phyloP scores from a whole-genome alignment of 2,797 vertebrate genomes.

The Sphenodon punctatus region DNA sequence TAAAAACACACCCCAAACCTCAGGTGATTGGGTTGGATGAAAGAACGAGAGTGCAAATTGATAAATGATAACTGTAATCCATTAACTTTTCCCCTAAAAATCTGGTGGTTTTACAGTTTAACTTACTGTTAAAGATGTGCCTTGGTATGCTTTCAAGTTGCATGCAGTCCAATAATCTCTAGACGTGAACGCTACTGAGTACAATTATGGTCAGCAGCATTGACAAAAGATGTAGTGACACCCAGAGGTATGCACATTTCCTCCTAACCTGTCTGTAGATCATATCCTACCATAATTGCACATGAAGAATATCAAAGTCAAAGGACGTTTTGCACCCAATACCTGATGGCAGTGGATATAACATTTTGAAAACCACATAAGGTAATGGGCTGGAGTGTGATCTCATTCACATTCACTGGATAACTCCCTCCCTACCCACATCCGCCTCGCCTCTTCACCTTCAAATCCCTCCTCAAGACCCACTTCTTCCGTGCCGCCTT shows the following conservation, averaged over 20 bases:
- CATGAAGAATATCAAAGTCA: neutral
- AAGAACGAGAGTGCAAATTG: neutral
- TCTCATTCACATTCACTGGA: constrained; percentile 7
- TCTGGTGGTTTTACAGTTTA: neutral
- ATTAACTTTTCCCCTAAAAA: neutral
- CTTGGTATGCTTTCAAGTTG: neutral
- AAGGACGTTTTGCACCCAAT: constrained; percentile 47
- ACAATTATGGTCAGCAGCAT: neutral
- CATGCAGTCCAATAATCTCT: neutral
- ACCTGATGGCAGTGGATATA: neutral
- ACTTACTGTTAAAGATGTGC: too few species aligned
- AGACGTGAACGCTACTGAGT: neutral
- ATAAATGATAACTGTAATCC: neutral
- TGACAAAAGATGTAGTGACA: neutral
- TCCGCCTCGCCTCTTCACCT: too few species aligned
- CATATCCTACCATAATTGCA: constrained; percentile 42
- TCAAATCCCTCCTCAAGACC: too few species aligned
- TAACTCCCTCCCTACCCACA: too few species aligned
- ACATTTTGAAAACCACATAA: constrained; percentile 55
- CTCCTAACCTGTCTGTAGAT: constrained; percentile 9
- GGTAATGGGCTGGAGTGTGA: constrained; percentile 54
- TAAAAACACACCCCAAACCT: constrained; percentile 13
- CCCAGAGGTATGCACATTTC: neutral
- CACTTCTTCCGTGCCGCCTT: too few species aligned
- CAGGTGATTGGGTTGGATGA: neutral